These are phyloP conservation scores for Lamellibrachia satsuma DNA, from an alignment of 2,888 invertebrate genomes.

Conservation along the genomic window DNA sequence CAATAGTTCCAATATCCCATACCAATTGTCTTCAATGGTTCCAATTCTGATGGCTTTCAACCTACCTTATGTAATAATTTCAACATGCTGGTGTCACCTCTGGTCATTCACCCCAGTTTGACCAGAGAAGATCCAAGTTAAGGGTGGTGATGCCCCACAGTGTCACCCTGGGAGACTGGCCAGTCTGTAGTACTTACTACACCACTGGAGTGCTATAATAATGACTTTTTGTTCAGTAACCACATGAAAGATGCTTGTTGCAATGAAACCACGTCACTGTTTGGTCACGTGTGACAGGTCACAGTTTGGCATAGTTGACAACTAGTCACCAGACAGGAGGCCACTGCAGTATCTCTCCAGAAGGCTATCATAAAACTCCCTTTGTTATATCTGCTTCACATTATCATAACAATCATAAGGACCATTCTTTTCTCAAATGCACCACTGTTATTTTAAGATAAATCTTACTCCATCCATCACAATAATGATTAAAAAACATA, in stretches of 20 bases:
- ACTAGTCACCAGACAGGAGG: background rate
- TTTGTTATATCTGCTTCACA: background rate
- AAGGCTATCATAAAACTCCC: background rate
- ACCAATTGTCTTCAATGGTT: too few relatives aligned
- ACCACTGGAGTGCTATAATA: background rate
- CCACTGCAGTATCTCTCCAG: background rate
- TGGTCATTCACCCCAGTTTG: too few relatives aligned
- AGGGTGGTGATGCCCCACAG: background rate
- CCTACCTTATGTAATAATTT: too few relatives aligned
- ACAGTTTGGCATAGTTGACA: slow-evolving; percentile 17
- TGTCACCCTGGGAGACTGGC: background rate
- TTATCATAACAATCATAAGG: background rate
- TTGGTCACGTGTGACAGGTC: background rate
- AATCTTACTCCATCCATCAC: background rate
- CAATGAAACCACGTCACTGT: background rate
- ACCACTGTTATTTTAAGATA: too few relatives aligned
- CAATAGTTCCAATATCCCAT: too few relatives aligned
- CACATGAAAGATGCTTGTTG: background rate
- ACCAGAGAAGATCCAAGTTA: too few relatives aligned
- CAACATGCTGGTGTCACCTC: too few relatives aligned
- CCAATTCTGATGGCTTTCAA: too few relatives aligned
- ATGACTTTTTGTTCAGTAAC: background rate
- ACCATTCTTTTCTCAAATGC: too few relatives aligned
- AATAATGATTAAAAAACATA: background rate
- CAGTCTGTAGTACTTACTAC: background rate